Base-by-base conservation (phyloP, 1,140 invertebrate species). In the Neelides sp. region DNA sequence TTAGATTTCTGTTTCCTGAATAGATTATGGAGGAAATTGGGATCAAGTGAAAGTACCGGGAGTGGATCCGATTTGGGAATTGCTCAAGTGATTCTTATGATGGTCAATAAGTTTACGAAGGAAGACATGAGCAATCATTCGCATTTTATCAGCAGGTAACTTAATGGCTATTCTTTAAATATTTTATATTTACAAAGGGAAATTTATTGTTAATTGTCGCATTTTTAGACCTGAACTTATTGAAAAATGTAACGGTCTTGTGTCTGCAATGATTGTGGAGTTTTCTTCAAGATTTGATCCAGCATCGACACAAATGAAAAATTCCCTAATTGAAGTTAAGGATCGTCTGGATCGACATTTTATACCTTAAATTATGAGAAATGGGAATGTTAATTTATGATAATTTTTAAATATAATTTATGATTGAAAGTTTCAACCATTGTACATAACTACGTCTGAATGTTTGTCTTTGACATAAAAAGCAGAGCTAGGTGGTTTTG, bases 281-380 rank as follows among this genome's bases (percentile, higher is more conserved):
- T 61, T 57, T 42, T 57, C 58, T 7, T 54, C 51, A n/a, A 39
- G 55, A 41, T 57, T 57, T 32, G 58, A 61, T 19, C 3, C 39
- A 27, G 30, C 35, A 19, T 28, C 57, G 1, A 24, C 15, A 8
- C 26, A 52, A 1, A 48, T 61, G 17, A 50, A 19, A 15, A 32
- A 49, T 13, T 37, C 49, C n/a, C 24, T 61, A 3, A 54, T 45
- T 26, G 22, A 24, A 24, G 32, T 61, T 3, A 53, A 55, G 26
- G 52, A 61, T 13, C 26, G 36, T 5, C 26, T 61, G 23, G 58
- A 61, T 36, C 41, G 48, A 27, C 47, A n/a, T n/a, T n/a, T n/a
- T n/a, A n/a, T n/a, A n/a, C n/a, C n/a, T n/a, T n/a, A n/a, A n/a
- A n/a, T n/a, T n/a, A n/a, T n/a, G n/a, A n/a, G n/a, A n/a, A n/a